Evolutionary conservation across 23 tunicate species (phyloP).

Genomic region (Pegea sp.): DNA sequence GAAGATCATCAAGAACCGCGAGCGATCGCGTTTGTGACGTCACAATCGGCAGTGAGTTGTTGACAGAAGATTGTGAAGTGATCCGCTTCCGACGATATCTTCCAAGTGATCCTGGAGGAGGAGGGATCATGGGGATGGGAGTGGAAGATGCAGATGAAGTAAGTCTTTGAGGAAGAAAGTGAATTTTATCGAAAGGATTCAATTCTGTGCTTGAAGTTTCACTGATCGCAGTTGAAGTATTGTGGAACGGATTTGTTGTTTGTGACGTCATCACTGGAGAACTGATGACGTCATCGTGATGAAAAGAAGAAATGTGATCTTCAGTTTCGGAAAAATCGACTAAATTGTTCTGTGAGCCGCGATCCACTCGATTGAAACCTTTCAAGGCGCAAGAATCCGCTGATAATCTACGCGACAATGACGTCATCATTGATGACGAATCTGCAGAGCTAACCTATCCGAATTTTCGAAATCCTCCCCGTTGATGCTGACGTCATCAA

Average conservation of each 20-base stretch:
- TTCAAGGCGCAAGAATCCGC: too few relatives aligned
- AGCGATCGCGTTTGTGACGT: slow-evolving; percentile 1
- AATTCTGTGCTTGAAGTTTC: slow-evolving; percentile 24
- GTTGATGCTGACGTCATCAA: too few relatives aligned
- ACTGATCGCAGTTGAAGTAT: slow-evolving; percentile 26
- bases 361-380: slow-evolving; percentile 81
- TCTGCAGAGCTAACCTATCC: too few relatives aligned
- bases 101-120: background rate
- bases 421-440: too few relatives aligned
- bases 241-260: slow-evolving; percentile 69
- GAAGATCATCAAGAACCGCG: slow-evolving; percentile 7
- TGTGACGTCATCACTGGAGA: too few relatives aligned
- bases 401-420: too few relatives aligned
- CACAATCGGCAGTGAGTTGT: background rate
- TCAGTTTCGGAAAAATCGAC: slow-evolving; percentile 66
- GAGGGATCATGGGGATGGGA: slow-evolving; percentile 1
- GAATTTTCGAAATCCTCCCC: too few relatives aligned
- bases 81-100: background rate
- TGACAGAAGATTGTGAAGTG: background rate
- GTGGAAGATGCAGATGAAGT: slow-evolving; percentile 5
- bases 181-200: slow-evolving; percentile 27
- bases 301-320: slow-evolving; percentile 3
- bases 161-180: too few relatives aligned
- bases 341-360: slow-evolving; percentile 89
- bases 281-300: background rate